A percentile compares a stretch with the other conserved stretches of the same genome.
Conservation (phyloP, 2,888 invertebrate species). For the Leptinotarsa rubiginosa region DNA sequence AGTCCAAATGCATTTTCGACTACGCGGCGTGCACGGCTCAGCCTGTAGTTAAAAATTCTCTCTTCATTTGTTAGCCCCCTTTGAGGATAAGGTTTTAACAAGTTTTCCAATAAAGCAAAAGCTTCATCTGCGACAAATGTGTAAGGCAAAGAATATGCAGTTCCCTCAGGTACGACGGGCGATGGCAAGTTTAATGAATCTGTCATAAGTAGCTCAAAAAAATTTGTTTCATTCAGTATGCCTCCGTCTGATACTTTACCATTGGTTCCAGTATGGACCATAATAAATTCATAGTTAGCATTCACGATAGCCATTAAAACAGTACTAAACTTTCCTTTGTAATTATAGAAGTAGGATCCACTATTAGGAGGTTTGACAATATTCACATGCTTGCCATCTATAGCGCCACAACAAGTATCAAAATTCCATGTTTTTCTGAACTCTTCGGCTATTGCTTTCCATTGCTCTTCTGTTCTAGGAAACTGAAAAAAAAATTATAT, state of each 20-base stretch:
- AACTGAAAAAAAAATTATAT: no score
- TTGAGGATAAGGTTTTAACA: conserved; percentile 1
- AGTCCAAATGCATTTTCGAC: not conserved
- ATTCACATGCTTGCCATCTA: conserved; percentile 31
- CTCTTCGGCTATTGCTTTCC: conserved; percentile 17
- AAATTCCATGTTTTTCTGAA: conserved; percentile 28
- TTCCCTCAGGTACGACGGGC: not conserved
- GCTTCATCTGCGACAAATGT: conserved; percentile 1
- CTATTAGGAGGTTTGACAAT: not conserved
- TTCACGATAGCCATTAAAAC: no score
- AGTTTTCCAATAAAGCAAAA: not conserved
- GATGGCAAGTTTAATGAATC: conserved; percentile 1
- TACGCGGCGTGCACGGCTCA: conserved; percentile 26
- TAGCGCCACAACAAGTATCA: conserved; percentile 28
- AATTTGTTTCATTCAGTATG: not conserved
- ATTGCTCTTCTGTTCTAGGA: conserved; percentile 18
- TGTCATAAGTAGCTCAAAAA: conserved; percentile 1
- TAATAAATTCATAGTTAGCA: not conserved
- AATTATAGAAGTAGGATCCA: no score
- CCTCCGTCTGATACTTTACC: not conserved
- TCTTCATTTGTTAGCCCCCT: conserved; percentile 1
- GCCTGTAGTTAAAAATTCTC: conserved; percentile 25
- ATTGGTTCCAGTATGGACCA: conserved; percentile 25
- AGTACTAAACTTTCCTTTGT: no score
- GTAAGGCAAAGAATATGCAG: not conserved